Conservation (phyloP, 2,888 invertebrate species). For the Drosophila nr. perissopoda region DNA sequence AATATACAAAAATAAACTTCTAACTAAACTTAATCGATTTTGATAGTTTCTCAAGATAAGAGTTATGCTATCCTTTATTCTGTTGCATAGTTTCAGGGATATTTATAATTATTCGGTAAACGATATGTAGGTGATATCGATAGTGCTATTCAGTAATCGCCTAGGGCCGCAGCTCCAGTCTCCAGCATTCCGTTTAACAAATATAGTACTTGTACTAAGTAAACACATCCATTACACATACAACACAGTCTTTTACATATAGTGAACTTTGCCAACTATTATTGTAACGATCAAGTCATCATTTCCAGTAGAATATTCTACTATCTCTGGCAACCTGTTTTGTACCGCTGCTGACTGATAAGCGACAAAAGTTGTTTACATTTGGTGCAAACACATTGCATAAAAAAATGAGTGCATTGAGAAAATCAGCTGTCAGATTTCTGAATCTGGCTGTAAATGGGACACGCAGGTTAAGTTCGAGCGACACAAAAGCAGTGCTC, state of each 20-base stretch:
- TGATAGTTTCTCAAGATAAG: neutral
- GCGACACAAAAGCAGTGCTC: slow-evolving; percentile 88
- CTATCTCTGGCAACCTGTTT: neutral
- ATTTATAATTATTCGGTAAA: neutral
- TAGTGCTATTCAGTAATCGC: slow-evolving; percentile 3
- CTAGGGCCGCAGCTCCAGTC: neutral
- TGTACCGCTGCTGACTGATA: neutral
- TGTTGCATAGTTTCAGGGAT: slow-evolving; percentile 22
- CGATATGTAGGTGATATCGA: slow-evolving; percentile 34
- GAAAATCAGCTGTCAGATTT: neutral
- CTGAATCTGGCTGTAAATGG: neutral
- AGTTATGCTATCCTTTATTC: neutral
- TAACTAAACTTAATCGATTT: slow-evolving; percentile 41
- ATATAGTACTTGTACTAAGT: accelerated
- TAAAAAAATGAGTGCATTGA: slow-evolving; percentile 26
- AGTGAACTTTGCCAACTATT: neutral
- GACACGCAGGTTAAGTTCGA: slow-evolving; percentile 1
- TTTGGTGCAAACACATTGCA: neutral
- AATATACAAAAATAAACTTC: slow-evolving; percentile 62
- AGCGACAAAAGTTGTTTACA: neutral
- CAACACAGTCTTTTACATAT: neutral
- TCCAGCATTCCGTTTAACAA: neutral
- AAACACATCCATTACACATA: neutral
- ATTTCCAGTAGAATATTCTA: too few species aligned
- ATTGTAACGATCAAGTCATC: neutral